Evolutionary conservation across 2,797 vertebrate genomes (phyloP), one percentile per base, ranked within the genome.

Genomic region (Chelon auratus): DNA sequence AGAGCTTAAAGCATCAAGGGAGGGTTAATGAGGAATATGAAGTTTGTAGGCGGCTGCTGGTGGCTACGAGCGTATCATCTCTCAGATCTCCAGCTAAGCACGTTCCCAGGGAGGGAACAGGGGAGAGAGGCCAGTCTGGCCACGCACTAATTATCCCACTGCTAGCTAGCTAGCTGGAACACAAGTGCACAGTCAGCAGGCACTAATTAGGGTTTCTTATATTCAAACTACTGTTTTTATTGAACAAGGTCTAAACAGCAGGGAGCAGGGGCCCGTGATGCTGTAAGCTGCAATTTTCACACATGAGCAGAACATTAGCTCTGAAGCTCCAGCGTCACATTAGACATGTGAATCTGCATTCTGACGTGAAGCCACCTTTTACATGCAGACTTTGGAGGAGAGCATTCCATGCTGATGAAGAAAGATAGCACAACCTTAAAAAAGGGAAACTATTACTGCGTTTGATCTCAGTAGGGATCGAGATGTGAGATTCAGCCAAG

Each of bases 181-280:
- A 89, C 87, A 87, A 92, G 90, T 91, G 90, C 90, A 87, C 79
- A 90, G 92, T 92, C 91, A 93, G 91, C 91, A 90, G 85, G 86
- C 90, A 70, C 87, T 92, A 92, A 93, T 92, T 92, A 89, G 82
- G 75, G 62, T 81, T 91, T 86, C 87, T 92, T 89, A 92, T 88
- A 92, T 91, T 92, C 84, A 90, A 90, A 89, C 86, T 71, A 86
- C 83, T 91, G 91, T 91, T 93, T 90, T 93, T 83, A 91, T 90
- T 88, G 89, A 92, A 89, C 87, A 82, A 62, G 83, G 77, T 88
- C 87, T 78, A 85, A 86, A 75, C 89, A 85, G 89, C 77, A 18
- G 89, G 91, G 74, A 83, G 79, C 68, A 54, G 74, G 62, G 62
- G 76, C 81, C 87, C 88, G 68, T 45, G 83, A 87, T 82, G 89